Base-by-base conservation (phyloP, 2,113 vertebrate species). In the Fulica atra region DNA sequence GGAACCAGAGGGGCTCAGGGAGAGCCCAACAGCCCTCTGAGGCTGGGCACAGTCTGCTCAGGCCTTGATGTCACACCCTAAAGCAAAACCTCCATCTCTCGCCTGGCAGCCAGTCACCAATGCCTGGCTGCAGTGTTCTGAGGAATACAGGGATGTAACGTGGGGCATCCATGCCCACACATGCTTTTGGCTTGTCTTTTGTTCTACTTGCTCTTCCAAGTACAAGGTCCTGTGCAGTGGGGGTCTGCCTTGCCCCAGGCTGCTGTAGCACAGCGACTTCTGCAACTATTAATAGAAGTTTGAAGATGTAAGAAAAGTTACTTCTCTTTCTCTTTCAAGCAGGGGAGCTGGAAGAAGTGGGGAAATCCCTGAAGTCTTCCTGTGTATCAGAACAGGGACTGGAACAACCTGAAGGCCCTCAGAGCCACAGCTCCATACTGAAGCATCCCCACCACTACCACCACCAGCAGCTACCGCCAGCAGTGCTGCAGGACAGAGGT, bases 241-340 rank as follows among this genome's bases (percentile, higher is more conserved):
- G 26, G 24, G 65, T 95, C 73, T 82, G 38, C 54, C 42, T 90
- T 73, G 28, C 56, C 5, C 42, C 16, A 63, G 63, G n/a, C 63
- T 83, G 80, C 56, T 2, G 5, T 51, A 78, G 51, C 60, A 50
- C 81, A 46, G 77, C 0, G 0, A 89, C 68, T 91, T 95, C 72
- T 95, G 77, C 70, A 89, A 33, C 79, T 94, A 92, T 93, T 92
- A 94, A 92, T 81, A 93, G 90, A 93, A 88, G 18, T 35, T 61
- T 93, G 63, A 92, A 92, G 56, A 79, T 61, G 63, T 85, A 92
- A 94, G 46, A 83, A 91, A 95, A 87, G 57, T 92, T 81, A 89
- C 77, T 95, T 95, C 80, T 93, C 80, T 89, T 92, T 81, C 86
- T 93, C 16, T 50, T 88, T 93, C 35, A 84, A 60, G 44, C 48